These are phyloP conservation scores for Yponomeuta plumbellus DNA, from an alignment of 2,888 invertebrate species.

Conservation along the genomic window DNA sequence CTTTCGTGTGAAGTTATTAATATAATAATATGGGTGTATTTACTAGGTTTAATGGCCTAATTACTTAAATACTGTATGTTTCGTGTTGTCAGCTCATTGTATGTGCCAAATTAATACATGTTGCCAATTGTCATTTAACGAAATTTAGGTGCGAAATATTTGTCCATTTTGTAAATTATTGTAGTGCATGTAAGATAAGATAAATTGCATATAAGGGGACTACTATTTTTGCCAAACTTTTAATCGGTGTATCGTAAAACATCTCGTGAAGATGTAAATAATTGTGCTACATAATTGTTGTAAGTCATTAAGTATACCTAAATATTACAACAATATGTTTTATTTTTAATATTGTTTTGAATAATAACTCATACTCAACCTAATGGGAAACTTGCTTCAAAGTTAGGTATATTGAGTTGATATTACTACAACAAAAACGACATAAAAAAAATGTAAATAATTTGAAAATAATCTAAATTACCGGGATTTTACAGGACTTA, in stretches of 20 bases:
- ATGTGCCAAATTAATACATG: slow-evolving; percentile 26
- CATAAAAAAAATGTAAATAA: too few species aligned
- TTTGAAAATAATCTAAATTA: too few species aligned
- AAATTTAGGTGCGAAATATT: slow-evolving; percentile 43
- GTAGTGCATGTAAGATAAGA: neutral
- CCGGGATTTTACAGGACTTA: too few species aligned
- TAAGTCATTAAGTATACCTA: neutral
- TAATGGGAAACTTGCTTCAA: too few species aligned
- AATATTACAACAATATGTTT: neutral
- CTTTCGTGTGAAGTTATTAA: neutral
- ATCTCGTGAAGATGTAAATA: neutral
- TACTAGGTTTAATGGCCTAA: neutral
- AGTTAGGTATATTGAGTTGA: too few species aligned
- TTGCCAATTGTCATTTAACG: slow-evolving; percentile 26
- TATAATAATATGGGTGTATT: neutral
- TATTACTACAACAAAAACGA: too few species aligned
- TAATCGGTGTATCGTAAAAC: neutral
- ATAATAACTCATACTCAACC: too few species aligned
- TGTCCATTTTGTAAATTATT: slow-evolving; percentile 27
- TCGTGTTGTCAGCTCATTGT: neutral
- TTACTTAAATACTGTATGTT: neutral
- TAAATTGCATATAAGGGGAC: neutral
- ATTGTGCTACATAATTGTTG: too few species aligned
- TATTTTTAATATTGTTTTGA: too few species aligned
- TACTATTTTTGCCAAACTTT: neutral